Conservation (phyloP, 2,888 invertebrate genomes). For the Dilophus febrilis region DNA sequence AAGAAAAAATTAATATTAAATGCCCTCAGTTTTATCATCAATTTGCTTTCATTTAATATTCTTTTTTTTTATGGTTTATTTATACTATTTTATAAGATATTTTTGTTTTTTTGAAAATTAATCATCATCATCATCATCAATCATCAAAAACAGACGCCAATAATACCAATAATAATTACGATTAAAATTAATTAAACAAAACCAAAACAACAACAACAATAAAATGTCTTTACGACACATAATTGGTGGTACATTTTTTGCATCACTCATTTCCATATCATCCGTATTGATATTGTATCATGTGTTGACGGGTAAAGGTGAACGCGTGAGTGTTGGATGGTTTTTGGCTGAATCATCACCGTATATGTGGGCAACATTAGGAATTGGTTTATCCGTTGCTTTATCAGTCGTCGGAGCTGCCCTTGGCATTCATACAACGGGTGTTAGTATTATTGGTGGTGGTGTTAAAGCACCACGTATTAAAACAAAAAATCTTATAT, state of each 20-base stretch:
- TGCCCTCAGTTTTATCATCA: no score
- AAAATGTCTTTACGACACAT: no score
- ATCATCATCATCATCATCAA: no score
- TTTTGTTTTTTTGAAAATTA: no score
- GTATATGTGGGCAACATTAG: constrained; percentile 91
- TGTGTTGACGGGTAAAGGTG: constrained; percentile 70
- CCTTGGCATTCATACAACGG: constrained; percentile 94
- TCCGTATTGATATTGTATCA: constrained; percentile 27
- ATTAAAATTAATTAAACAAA: no score
- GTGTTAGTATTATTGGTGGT: constrained; percentile 90
- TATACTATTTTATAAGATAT: no score
- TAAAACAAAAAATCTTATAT: constrained; percentile 98
- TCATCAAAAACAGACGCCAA: no score
- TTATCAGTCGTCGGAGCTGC: constrained; percentile 96
- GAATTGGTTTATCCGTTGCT: constrained; percentile 84
- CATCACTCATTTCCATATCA: constrained; percentile 19
- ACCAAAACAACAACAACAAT: no score
- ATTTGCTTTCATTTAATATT: no score
- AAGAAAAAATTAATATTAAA: no score
- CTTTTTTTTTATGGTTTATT: no score
- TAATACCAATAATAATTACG: no score
- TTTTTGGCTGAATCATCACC: constrained; percentile 80
- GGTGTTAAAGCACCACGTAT: constrained; percentile 98
- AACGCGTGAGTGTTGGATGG: constrained; percentile 77
- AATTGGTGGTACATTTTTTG: constrained; percentile 24